Conservation (phyloP, 1,140 invertebrate genomes). For the Procambarus virginalis region DNA sequence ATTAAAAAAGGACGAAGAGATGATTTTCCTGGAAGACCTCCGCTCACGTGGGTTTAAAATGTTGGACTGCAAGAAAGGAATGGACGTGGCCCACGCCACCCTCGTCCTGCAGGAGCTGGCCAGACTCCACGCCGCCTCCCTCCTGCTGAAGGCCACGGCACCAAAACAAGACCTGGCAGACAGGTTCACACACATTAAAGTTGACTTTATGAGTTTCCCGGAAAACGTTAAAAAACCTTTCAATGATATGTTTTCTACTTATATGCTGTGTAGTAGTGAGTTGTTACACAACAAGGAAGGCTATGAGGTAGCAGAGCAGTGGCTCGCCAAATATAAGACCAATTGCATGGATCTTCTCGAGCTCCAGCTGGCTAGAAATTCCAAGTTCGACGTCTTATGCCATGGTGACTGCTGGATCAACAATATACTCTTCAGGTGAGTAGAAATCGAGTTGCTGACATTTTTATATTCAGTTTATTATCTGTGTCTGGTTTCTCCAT, state of each 20-base stretch:
- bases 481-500: too few species aligned
- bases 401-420: slow-evolving; percentile 22
- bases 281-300: slow-evolving; percentile 29
- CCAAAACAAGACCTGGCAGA: background rate
- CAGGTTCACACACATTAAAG: slow-evolving; percentile 16
- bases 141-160: background rate
- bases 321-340: background rate
- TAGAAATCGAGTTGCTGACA: too few species aligned
- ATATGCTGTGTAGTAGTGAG: background rate
- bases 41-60: slow-evolving; percentile 38
- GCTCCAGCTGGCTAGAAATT: background rate
- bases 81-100: slow-evolving; percentile 42
- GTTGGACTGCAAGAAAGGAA: slow-evolving; percentile 23
- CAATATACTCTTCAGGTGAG: background rate
- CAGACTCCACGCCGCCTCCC: slow-evolving; percentile 50
- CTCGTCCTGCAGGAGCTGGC: slow-evolving; percentile 54
- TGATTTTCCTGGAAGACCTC: slow-evolving; percentile 53
- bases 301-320: slow-evolving; percentile 12
- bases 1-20: background rate
- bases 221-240: background rate
- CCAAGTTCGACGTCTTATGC: background rate
- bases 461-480: too few species aligned
- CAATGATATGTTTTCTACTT: background rate
- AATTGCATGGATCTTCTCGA: background rate
- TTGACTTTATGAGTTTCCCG: slow-evolving; percentile 6